Evolutionary conservation across 92 coral and sea anemone species (phyloP).

Genomic region (Epizoanthus rinbou): DNA sequence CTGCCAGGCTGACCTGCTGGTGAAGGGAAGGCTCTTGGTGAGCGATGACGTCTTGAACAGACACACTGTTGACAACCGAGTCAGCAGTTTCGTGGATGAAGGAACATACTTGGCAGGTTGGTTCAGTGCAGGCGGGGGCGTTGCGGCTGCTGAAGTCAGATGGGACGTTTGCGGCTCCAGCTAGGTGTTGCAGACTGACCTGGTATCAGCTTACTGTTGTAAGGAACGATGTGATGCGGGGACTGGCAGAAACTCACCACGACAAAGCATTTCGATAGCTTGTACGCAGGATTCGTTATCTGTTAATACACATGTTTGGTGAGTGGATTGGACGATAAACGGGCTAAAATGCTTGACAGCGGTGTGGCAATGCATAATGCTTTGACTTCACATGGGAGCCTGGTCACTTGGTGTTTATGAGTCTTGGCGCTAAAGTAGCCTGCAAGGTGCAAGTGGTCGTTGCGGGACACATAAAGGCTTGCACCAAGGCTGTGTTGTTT

Average conservation of each 20-base stretch:
- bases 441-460: constrained; percentile 3
- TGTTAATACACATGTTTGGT: too few species aligned
- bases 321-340: too few species aligned
- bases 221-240: constrained; percentile 18
- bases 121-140: constrained; percentile 25
- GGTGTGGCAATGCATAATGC: background rate
- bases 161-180: constrained; percentile 24
- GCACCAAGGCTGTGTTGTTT: constrained; percentile 12
- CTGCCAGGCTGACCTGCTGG: constrained; percentile 36
- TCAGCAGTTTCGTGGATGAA: constrained; percentile 13
- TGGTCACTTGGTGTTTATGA: constrained; percentile 1
- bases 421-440: background rate
- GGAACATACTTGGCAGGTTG: constrained; percentile 5
- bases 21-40: constrained; percentile 9
- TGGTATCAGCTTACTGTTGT: constrained; percentile 27
- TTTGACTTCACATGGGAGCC: constrained; percentile 26
- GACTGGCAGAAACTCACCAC: background rate
- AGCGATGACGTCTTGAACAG: constrained; percentile 11
- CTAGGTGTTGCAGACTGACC: constrained; percentile 24
- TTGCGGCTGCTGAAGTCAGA: constrained; percentile 29
- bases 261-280: too few species aligned
- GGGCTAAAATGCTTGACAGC: too few species aligned
- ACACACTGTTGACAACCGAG: constrained; percentile 20
- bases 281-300: too few species aligned
- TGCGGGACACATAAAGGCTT: constrained; percentile 4